phyloP scores from a whole-genome alignment of 2,888 invertebrate species.

The Camptogramma bilineatum region DNA sequence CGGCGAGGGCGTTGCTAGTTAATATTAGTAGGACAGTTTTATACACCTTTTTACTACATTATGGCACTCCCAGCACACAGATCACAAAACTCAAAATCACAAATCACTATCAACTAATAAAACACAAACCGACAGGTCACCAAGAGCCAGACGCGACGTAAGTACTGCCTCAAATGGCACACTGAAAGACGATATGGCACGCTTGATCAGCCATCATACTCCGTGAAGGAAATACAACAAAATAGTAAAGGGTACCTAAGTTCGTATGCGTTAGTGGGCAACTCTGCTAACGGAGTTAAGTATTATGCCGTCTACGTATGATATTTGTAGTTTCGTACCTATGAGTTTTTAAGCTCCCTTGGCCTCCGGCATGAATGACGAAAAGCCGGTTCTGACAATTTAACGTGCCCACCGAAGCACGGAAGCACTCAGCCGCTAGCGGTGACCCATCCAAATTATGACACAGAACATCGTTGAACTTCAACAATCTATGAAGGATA shows the following conservation, averaged over 20 bases:
- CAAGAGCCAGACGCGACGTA: neutral
- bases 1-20: too few relatives aligned
- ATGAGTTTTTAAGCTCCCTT: too few relatives aligned
- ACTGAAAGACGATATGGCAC: conserved; percentile 31
- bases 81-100: neutral
- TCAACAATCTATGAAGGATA: too few relatives aligned
- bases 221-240: conserved; percentile 1
- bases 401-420: too few relatives aligned
- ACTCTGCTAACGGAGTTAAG: too few relatives aligned
- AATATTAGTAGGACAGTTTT: neutral
- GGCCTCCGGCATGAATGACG: too few relatives aligned
- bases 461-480: too few relatives aligned
- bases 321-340: too few relatives aligned
- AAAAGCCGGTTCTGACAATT: too few relatives aligned
- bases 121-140: conserved; percentile 4
- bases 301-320: too few relatives aligned
- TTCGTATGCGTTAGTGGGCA: neutral
- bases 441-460: too few relatives aligned
- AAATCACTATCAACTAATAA: neutral
- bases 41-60: conserved; percentile 13
- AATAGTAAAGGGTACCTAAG: neutral
- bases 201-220: conserved; percentile 27
- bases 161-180: conserved; percentile 16
- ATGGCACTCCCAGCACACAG: neutral
- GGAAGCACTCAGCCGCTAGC: too few relatives aligned